These are phyloP conservation scores for Mythimna ferrago DNA, from an alignment of 2,888 invertebrate genomes.

Conservation along the genomic window DNA sequence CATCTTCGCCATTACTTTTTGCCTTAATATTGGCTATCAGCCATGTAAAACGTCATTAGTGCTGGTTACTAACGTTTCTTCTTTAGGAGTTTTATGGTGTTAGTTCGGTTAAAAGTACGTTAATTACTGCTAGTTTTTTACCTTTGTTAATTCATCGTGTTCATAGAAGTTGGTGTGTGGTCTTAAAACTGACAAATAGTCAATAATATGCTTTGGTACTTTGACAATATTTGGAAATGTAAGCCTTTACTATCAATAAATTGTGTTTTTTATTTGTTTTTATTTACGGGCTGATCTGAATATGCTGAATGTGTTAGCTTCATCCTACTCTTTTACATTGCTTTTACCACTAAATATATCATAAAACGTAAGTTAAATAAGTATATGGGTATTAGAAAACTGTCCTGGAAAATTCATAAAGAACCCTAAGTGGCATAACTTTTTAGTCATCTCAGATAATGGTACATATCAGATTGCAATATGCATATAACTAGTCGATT, in stretches of 20 bases:
- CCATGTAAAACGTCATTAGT: slow-evolving; percentile 58
- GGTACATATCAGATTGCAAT: no score
- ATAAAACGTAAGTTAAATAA: no score
- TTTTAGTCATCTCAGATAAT: no score
- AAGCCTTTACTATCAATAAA: not conserved
- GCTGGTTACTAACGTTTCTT: slow-evolving; percentile 37
- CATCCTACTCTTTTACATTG: no score
- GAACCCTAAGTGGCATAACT: no score
- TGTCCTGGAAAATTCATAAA: no score
- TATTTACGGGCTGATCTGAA: no score
- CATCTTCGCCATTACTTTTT: slow-evolving; percentile 55
- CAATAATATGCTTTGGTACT: not conserved
- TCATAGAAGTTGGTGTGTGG: slow-evolving; percentile 17
- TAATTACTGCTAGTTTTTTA: slow-evolving; percentile 30
- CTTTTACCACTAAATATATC: no score
- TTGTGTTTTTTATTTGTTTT: not conserved
- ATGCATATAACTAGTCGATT: no score
- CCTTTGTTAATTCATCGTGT: slow-evolving; percentile 1
- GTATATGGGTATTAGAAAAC: no score
- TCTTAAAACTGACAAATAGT: slow-evolving; percentile 13
- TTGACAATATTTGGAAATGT: no score
- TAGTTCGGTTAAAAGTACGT: slow-evolving; percentile 1
- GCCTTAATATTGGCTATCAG: slow-evolving; percentile 51
- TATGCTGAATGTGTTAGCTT: no score
- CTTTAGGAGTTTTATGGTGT: slow-evolving; percentile 16